Conservation (phyloP, 2,888 invertebrate genomes). For the Sipha maydis region DNA sequence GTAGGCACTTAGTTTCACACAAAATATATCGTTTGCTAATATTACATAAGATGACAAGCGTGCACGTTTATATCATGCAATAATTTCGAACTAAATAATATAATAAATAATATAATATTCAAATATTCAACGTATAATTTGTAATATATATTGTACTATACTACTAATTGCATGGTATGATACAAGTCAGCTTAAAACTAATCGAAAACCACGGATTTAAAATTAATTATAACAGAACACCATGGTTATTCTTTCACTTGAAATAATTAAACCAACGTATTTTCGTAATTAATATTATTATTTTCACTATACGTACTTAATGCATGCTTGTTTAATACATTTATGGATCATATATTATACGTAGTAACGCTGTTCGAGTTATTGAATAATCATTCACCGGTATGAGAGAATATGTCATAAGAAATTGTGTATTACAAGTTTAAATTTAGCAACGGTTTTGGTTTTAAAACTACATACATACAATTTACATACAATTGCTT, state of each 20-base stretch:
- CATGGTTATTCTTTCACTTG: neutral
- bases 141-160: neutral
- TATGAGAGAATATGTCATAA: no score
- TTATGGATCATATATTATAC: no score
- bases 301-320: no score
- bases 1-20: no score
- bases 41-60: neutral
- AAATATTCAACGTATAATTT: neutral
- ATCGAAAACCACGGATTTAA: constrained; percentile 15
- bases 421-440: no score
- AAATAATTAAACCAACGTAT: neutral
- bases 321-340: no score
- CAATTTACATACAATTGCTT: neutral
- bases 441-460: no score
- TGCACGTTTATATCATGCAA: neutral
- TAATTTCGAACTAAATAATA: neutral
- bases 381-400: no score
- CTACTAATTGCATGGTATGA: neutral
- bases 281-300: neutral
- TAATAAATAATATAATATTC: no score
- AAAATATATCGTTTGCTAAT: no score
- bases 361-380: no score
- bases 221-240: constrained; percentile 14
- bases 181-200: constrained; percentile 22
- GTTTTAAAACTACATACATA: no score